Evolutionary conservation across 2,113 vertebrate species (phyloP), one percentile per base, ranked within the genome.

Genomic region (Brienomyrus longianalis): DNA sequence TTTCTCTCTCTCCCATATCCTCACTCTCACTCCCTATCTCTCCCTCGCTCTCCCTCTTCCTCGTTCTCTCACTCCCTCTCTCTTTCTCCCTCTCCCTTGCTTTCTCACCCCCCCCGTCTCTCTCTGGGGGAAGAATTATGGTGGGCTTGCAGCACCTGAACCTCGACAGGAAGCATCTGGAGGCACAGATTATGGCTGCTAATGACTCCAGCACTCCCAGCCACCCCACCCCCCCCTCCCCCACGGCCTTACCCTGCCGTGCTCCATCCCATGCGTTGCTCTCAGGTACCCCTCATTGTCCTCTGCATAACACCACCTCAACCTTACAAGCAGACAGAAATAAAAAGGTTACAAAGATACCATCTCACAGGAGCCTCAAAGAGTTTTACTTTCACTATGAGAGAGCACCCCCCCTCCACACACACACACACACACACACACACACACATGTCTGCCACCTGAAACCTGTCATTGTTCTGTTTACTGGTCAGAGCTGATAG

Each of bases 111-210:
- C 48, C 11, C 31, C 23, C n/a, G 1, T 54, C 35, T 88, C 87
- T 89, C 88, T 66, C 74, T 50, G 19, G 62, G 66, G 66, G 45
- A 48, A 35, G 83, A 45, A 83, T 83, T 83, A 39, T 27, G 27
- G 43, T 48, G 35, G 17, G 51, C 50, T 19, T 43, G 23, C 13
- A 13, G 66, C 89, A 90, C 89, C 89, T 90, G 83, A 66, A 62
- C 84, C 83, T 23, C 11, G 19, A 70, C 84, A 90, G 89, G 86
- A 90, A 90, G 85, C 89, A 90, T 86, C 89, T 90, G 89, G 59
- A 87, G 19, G 62, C 54, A 27, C 39, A 80, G 89, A 87, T 90
- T 90, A 74, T 56, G 11, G 56, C 52, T 27, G n/a, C 80, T 89
- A 66, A 86, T 66, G 80, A 43, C 23, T 89, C 89, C 74, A 13